phyloP scores from a whole-genome alignment of 2,113 vertebrate genomes.

The Daubentonia madagascariensis region DNA sequence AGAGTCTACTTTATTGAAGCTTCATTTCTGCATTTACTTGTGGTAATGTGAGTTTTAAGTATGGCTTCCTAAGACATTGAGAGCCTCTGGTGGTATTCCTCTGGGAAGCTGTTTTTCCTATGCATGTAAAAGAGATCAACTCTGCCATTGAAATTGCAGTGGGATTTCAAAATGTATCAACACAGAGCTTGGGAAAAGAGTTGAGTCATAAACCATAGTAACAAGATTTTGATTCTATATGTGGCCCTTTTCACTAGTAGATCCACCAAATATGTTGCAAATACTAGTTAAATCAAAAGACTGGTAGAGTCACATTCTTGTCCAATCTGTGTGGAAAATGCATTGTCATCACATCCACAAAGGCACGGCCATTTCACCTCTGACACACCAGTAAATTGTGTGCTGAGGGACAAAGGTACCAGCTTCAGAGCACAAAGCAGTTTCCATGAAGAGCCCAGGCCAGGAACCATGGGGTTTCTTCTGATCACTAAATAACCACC shows the following conservation, averaged over 20 bases:
- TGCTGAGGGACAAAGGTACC: background rate
- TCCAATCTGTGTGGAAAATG: background rate
- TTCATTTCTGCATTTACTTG: background rate
- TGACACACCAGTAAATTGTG: background rate
- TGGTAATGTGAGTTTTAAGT: background rate
- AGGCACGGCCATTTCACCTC: background rate
- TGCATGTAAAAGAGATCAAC: background rate
- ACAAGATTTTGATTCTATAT: background rate
- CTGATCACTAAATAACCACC: slow-evolving; percentile 67
- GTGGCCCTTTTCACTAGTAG: background rate
- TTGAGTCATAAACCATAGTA: background rate
- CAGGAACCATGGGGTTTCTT: slow-evolving; percentile 45
- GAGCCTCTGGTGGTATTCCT: background rate
- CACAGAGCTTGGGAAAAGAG: background rate
- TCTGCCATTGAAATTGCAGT: background rate
- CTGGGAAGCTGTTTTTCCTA: background rate
- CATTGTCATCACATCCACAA: background rate
- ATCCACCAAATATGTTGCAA: background rate
- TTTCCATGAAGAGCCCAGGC: background rate
- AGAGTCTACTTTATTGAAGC: background rate
- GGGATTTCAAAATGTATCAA: background rate
- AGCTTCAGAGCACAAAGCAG: background rate
- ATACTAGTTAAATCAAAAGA: background rate
- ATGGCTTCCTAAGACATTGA: background rate
- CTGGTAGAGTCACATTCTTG: background rate